Percentiles rank a stretch among this genome's conserved stretches.
These are phyloP conservation scores for Mormyrops boulengeri DNA, from an alignment of 2,797 vertebrate species.

Conservation along the genomic window DNA sequence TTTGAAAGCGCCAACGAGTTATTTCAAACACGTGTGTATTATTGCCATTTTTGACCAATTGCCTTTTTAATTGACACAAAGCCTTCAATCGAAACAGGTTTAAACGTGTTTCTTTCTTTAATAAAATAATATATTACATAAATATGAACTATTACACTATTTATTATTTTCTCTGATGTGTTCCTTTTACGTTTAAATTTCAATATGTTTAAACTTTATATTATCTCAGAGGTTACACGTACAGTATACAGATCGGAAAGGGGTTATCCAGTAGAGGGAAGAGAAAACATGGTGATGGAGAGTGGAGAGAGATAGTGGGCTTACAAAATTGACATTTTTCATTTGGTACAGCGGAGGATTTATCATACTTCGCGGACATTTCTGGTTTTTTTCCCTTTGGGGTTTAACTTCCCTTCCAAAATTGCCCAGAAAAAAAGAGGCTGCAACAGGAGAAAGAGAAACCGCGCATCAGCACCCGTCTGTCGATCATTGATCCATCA, in stretches of 20 bases:
- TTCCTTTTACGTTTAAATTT: neutral
- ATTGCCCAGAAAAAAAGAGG: slow-evolving; percentile 2
- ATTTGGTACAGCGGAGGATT: neutral
- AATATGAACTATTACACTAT: neutral
- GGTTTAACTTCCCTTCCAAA: neutral
- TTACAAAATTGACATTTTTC: neutral
- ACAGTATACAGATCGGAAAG: too few species aligned
- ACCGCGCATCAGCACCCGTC: neutral
- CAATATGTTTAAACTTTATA: neutral
- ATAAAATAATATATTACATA: neutral
- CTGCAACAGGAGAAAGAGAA: neutral
- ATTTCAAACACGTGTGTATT: neutral
- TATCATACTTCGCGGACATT: neutral
- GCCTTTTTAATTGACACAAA: neutral
- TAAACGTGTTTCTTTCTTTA: neutral
- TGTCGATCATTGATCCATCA: too few species aligned
- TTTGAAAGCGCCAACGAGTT: neutral
- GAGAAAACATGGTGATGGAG: neutral
- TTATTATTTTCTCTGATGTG: neutral
- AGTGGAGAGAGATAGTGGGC: too few species aligned
- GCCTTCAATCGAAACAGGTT: neutral
- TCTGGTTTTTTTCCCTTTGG: neutral
- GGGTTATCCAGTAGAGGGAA: neutral
- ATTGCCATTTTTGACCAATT: neutral
- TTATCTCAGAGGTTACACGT: neutral